Conservation (phyloP, 2,888 invertebrate genomes). For the Apoderus coryli region DNA sequence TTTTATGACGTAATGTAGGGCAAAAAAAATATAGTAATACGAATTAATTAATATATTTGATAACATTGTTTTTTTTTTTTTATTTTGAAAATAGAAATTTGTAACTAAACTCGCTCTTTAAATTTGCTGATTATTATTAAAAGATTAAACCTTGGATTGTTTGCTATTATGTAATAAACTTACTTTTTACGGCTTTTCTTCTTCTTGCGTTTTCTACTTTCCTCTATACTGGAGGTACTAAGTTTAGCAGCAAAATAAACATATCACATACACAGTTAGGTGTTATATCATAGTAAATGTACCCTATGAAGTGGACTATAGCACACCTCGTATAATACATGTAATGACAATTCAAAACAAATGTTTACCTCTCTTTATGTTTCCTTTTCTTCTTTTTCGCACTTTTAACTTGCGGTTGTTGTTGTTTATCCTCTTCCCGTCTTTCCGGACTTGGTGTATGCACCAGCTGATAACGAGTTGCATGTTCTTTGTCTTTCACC, state of each 20-base stretch:
- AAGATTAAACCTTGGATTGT: no score
- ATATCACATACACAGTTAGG: conserved; percentile 4
- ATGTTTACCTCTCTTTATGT: conserved; percentile 54
- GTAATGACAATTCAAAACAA: no score
- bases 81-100: no score
- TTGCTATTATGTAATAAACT: no score
- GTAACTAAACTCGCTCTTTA: no score
- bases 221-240: conserved; percentile 58
- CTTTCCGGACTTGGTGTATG: conserved; percentile 58
- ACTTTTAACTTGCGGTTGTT: conserved; percentile 26
- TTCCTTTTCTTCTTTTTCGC: conserved; percentile 59
- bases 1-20: conserved; percentile 27
- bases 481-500: conserved; percentile 34
- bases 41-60: conserved; percentile 28
- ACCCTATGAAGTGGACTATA: no score
- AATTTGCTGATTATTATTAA: no score
- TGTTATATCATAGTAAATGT: no score
- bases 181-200: conserved; percentile 65
- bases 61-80: no score
- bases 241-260: conserved; percentile 18
- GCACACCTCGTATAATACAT: no score
- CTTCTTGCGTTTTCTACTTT: conserved; percentile 68
- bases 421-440: conserved; percentile 12
- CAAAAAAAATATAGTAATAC: conserved; percentile 34
- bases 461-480: conserved; percentile 52